Evolutionary conservation across 2,113 vertebrate species (phyloP).

Genomic region (Petroica traversi): DNA sequence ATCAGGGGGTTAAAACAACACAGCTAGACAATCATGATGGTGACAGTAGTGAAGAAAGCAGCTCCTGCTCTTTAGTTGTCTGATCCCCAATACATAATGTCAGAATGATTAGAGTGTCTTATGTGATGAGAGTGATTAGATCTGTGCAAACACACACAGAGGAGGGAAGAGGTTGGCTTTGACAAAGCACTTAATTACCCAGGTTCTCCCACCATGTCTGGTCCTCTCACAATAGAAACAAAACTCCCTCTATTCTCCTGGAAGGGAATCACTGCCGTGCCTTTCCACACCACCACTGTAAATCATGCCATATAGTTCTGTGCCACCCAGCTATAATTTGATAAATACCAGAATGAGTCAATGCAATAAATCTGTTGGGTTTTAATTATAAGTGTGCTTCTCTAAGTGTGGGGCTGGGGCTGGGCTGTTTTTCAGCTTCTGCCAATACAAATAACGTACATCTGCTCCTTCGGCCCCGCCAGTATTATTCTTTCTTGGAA

Average conservation of each 20-base stretch:
- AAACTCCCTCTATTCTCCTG: slow-evolving; percentile 33
- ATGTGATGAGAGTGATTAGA: slow-evolving; percentile 51
- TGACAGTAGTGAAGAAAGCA: background rate
- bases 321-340: background rate
- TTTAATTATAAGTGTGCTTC: slow-evolving; percentile 46
- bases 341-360: slow-evolving; percentile 37
- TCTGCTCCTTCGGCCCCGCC: background rate
- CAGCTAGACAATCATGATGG: background rate
- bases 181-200: slow-evolving; percentile 42
- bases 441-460: slow-evolving; percentile 26
- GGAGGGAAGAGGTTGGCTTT: slow-evolving; percentile 43
- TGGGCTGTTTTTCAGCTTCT: slow-evolving; percentile 35
- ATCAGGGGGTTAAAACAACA: background rate
- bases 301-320: slow-evolving; percentile 26
- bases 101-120: slow-evolving; percentile 45
- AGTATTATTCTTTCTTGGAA: slow-evolving; percentile 5
- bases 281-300: background rate
- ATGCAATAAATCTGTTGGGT: slow-evolving; percentile 39
- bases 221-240: slow-evolving; percentile 15
- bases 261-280: background rate
- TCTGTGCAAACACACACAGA: slow-evolving; percentile 28
- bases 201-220: slow-evolving; percentile 35
- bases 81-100: background rate
- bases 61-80: background rate
- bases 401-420: background rate